Base-by-base conservation (phyloP, 2,797 vertebrate species). In the Zalophus californianus region DNA sequence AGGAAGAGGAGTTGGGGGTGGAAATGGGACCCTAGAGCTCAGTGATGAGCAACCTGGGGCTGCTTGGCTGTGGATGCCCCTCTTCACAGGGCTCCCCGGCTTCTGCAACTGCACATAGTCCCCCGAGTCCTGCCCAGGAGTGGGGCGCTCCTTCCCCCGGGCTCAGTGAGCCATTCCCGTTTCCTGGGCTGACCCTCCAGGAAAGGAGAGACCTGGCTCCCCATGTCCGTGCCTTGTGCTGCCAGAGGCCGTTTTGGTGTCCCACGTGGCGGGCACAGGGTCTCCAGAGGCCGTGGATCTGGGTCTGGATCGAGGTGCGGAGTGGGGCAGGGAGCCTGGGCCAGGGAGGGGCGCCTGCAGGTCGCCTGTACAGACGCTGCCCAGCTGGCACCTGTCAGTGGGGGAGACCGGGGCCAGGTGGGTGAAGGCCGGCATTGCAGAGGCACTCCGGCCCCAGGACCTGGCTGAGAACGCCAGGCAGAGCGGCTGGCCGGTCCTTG, bases 61-160 rank as follows among this genome's bases (percentile, higher is more conserved):
- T 25, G 29, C 72, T 66, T 14, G 88, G 56, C 82, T 52, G 50
- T 2, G 41, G 23, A 2, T 2, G 1, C 16, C 13, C 12, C 23
- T 25, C 48, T 12, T n/a, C 11, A 21, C 0, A 1, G 44, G 79
- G n/a, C 21, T 35, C 18, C 4, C 4, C 0, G 1, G n/a, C n/a
- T 21, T 62, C 44, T 58, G 15, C 38, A 2, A 7, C 50, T 16
- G 18, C 14, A 15, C 18, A 0, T 35, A 3, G 2, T 4, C n/a
- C 56, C 32, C 50, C 0, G 12, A 23, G 38, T 68, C 68, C 58
- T 38, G 27, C 6, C 13, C 13, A 23, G 77, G 44, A 25, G 5
- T 2, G 50, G 38, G 38, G 21, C 9, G 4, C 5, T 16, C 5
- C 13, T 1, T 7, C 32, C 29, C 87, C 4, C 0, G 18, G 15